Base-by-base conservation (phyloP, 2,113 vertebrate species). In the Peromyscus polionotus region DNA sequence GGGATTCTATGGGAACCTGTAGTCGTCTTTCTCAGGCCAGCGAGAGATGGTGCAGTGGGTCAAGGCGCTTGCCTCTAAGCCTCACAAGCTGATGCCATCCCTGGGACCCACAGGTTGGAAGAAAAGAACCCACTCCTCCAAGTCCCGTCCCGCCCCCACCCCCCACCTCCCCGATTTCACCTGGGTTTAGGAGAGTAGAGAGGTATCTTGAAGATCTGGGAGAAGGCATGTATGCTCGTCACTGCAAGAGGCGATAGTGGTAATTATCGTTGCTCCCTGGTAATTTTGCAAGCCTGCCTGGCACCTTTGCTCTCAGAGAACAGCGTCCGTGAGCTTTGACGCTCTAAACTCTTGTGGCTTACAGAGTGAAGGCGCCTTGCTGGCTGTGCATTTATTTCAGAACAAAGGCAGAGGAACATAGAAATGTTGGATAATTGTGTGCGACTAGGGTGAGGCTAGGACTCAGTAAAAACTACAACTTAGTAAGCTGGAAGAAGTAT, bases 401-500 rank as follows among this genome's bases (percentile, higher is more conserved):
- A 31, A 92, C 88, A 79, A 88, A 96, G 70, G 70, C 57, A 42
- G 65, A 88, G 45, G 24, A 95, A 65, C 12, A n/a, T 36, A 83
- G 3, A 94, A 51, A 95, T 24, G 72, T 51, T 85, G 80, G 19
- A n/a, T 63, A 42, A 14, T 31, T 96, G 85, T 94, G 14, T 84
- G 48, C 95, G 86, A 95, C 36, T 17, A 77, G 67, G 45, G 88
- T 80, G 54, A 33, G 39, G 24, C 16, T 91, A 81, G 0, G 19
- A 68, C 16, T 9, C 39, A 51, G n/a, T 67, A 94, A 90, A 86
- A 95, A 48, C 17, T 4, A 20, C 63, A 88, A 39, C 22, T 96
- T 95, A 84, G 61, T 95, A 95, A 86, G 76, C 42, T 61, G 12
- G 88, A 96, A 94, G 39, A 91, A 93, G 88, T 91, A 93, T 79